Base-by-base conservation (phyloP, 2,113 vertebrate genomes). In the Orientallactaga bullata region DNA sequence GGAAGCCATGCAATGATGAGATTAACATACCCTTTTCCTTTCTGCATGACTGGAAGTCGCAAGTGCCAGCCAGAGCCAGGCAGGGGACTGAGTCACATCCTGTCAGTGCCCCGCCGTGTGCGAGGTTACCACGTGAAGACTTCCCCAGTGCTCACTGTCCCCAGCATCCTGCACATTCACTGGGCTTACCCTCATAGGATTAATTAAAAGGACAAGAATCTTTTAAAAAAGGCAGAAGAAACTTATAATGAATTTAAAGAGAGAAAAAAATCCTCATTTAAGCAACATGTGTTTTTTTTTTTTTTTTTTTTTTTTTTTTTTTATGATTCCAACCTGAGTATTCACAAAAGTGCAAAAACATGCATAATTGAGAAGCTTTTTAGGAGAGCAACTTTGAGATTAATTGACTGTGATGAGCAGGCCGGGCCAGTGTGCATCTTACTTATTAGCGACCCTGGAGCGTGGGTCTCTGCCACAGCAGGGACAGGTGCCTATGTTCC, bases 161-260 rank as follows among this genome's bases (percentile, higher is more conserved):
- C 80, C 30, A 8, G 42, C n/a, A 35, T 55, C 1, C 39, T 68
- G 60, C 47, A 72, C 77, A 30, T 10, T 69, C 42, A 10, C 88
- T 39, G 18, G 85, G 65, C n/a, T 37, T n/a, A 35, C 21, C 72
- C 90, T 91, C 81, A n/a, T 15, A 82, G 80, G 76, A 94, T 90
- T 97, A 90, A 96, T 96, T 95, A 96, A 88, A 86, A 90, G 42
- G 97, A 96, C 88, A 96, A 95, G 91, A 76, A 93, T 92, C 81
- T 89, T 95, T 73, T 77, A 94, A 69, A 96, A 97, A 81, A 94
- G 86, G 42, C 65, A 94, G 72, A 93, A 88, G 71, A 90, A 84
- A 92, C 83, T 93, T 79, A 82, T 71, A 87, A 94, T 77, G 93
- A 77, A 94, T 94, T 95, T 82, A 90, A 88, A 95, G 0, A 6